A percentile compares a stretch with the other conserved stretches of the same genome.
Conservation (phyloP, 2,797 vertebrate species). For the Lacerta bilineata region DNA sequence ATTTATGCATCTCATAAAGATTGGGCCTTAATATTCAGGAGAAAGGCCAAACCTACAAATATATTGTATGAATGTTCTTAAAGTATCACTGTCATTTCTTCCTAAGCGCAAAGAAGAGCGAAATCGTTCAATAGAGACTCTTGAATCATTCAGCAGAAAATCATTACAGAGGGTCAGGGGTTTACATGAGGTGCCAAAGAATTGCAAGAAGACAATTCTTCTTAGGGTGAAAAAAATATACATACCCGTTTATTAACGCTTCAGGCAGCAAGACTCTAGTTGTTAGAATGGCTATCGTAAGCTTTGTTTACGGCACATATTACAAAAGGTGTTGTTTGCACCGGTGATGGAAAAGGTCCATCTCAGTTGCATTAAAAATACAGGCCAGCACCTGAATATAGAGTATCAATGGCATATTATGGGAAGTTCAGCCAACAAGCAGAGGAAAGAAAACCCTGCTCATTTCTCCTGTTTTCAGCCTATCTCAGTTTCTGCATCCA, state of each 20-base stretch:
- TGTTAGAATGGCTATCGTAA: background rate
- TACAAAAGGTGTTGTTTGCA: slow-evolving; percentile 18
- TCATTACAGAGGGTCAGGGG: background rate
- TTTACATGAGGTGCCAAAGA: slow-evolving; percentile 4
- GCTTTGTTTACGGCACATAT: background rate
- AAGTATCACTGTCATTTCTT: background rate
- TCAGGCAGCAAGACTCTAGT: background rate
- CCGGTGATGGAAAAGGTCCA: background rate
- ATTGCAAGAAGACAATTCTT: background rate
- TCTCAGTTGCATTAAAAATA: slow-evolving; percentile 3
- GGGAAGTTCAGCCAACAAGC: background rate
- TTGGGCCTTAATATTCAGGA: background rate
- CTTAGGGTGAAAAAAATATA: background rate
- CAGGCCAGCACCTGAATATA: background rate
- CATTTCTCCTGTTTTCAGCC: background rate
- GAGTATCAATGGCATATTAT: background rate
- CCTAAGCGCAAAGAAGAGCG: background rate
- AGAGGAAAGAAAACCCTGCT: background rate
- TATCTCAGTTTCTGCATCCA: background rate
- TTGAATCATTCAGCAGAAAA: slow-evolving; percentile 27
- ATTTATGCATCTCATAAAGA: background rate
- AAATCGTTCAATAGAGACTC: background rate
- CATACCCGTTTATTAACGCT: slow-evolving; percentile 21
- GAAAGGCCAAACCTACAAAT: background rate
- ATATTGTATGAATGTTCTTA: background rate